phyloP scores from a whole-genome alignment of 2,113 vertebrate species.

The Phalacrocorax pelagicus region DNA sequence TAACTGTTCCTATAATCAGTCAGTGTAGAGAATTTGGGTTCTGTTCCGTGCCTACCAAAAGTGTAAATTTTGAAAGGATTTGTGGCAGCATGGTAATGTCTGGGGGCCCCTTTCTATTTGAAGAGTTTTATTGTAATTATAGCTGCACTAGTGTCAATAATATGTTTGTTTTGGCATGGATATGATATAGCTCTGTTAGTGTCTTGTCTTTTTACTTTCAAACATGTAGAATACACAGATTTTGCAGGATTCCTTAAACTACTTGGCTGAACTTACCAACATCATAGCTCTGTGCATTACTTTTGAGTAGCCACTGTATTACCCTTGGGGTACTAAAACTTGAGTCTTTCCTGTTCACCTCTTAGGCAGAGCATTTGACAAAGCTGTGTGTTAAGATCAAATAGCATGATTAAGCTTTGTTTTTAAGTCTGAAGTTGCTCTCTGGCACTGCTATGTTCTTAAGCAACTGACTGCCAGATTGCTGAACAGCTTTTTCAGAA shows the following conservation, averaged over 20 bases:
- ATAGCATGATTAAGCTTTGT: background rate
- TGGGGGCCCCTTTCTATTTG: background rate
- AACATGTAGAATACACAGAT: background rate
- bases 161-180: background rate
- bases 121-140: background rate
- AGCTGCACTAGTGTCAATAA: background rate
- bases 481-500: background rate
- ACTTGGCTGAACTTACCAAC: background rate
- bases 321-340: background rate
- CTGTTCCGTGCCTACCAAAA: background rate
- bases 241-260: background rate
- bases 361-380: background rate
- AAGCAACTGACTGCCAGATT: background rate
- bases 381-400: background rate
- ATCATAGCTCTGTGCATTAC: background rate
- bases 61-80: background rate
- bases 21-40: background rate
- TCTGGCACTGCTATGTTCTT: background rate
- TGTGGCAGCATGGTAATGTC: background rate
- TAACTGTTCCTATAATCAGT: background rate
- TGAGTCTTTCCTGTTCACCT: background rate
- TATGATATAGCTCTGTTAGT: background rate
- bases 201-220: background rate
- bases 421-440: background rate
- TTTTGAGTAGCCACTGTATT: background rate